These are phyloP conservation scores for Eospalax fontanierii DNA, from an alignment of 2,797 vertebrate genomes.

Conservation along the genomic window DNA sequence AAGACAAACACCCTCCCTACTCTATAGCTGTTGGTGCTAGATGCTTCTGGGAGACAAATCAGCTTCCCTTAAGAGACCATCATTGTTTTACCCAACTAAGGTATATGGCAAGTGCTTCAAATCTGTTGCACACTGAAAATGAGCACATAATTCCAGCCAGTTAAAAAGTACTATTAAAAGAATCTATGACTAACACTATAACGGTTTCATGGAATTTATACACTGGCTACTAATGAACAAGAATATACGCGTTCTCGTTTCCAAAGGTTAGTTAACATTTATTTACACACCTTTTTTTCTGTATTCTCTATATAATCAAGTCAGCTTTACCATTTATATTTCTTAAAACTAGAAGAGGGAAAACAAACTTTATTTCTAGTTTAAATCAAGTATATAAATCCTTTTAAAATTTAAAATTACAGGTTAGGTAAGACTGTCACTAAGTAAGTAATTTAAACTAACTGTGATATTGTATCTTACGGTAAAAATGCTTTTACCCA, in stretches of 20 bases:
- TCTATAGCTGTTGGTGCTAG: no score
- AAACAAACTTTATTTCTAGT: conserved; percentile 36
- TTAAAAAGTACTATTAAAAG: background rate
- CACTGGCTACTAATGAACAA: conserved; percentile 36
- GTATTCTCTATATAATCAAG: background rate
- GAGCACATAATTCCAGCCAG: background rate
- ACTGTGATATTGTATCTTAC: conserved; percentile 22
- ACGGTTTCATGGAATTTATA: conserved; percentile 16
- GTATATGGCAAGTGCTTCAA: no score
- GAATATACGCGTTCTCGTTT: background rate
- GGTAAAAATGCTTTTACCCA: conserved; percentile 73
- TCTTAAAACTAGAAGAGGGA: conserved; percentile 1
- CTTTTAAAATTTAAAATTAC: conserved; percentile 17
- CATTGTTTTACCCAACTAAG: no score
- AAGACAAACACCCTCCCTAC: no score
- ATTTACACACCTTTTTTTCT: background rate
- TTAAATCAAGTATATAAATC: conserved; percentile 15
- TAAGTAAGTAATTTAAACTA: conserved; percentile 48
- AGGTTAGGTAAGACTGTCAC: conserved; percentile 57
- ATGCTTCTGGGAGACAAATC: no score
- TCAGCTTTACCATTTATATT: conserved; percentile 48
- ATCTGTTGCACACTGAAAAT: conserved; percentile 25
- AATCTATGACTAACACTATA: conserved; percentile 23
- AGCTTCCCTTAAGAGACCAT: no score
- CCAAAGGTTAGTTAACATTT: background rate